phyloP scores from a whole-genome alignment of 1,140 invertebrate genomes.

The Helicoverpa armigera region DNA sequence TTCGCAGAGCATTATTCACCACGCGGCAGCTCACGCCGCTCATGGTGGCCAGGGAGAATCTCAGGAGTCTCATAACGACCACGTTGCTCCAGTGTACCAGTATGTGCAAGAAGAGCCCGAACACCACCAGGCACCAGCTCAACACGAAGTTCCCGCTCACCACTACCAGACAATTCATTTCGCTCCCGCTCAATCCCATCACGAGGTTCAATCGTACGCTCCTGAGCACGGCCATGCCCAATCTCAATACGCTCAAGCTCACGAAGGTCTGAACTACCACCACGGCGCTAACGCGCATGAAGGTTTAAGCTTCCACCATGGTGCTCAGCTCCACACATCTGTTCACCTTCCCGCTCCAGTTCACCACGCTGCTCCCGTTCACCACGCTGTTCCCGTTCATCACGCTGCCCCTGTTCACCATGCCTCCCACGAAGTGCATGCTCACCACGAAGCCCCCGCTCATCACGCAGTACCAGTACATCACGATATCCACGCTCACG shows the following conservation, averaged over 20 bases:
- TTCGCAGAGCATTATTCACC: constrained; percentile 69
- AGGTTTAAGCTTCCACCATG: constrained; percentile 21
- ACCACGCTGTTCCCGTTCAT: constrained; percentile 49
- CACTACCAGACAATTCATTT: constrained; percentile 66
- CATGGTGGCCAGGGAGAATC: constrained; percentile 63
- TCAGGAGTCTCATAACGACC: constrained; percentile 64
- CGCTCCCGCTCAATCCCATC: constrained; percentile 53
- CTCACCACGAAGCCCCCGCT: background rate
- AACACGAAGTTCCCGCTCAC: constrained; percentile 58
- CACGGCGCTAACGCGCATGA: constrained; percentile 57
- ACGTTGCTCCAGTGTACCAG: constrained; percentile 62
- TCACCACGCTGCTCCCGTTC: constrained; percentile 59
- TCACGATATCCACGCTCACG: constrained; percentile 57
- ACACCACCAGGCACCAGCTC: constrained; percentile 58
- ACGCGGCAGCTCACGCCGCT: constrained; percentile 59
- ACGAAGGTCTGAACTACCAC: constrained; percentile 53
- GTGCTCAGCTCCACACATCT: constrained; percentile 54
- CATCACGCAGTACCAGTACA: constrained; percentile 32
- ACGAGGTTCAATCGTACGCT: constrained; percentile 36
- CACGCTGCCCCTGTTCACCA: constrained; percentile 1
- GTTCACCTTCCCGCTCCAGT: constrained; percentile 56
- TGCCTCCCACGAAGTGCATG: background rate
- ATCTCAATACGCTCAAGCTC: constrained; percentile 53
- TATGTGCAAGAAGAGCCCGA: constrained; percentile 61
- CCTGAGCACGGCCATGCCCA: constrained; percentile 32